Conservation (phyloP, 2,113 vertebrate genomes). For the Labeo rohita region DNA sequence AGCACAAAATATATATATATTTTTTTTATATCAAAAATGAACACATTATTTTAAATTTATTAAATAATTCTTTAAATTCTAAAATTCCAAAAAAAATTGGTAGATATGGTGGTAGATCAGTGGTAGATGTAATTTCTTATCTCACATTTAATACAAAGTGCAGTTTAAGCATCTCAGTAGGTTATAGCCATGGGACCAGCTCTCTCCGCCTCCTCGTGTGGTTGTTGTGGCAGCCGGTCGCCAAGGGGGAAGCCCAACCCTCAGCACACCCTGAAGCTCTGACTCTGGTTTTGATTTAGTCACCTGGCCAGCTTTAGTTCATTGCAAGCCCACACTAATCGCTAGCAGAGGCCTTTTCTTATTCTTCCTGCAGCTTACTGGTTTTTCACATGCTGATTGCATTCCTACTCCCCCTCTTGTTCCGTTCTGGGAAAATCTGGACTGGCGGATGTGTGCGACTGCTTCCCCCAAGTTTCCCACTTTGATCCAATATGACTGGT, state of each 20-base stretch:
- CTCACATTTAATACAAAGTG: neutral
- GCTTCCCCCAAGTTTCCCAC: constrained; percentile 54
- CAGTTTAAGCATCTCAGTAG: neutral
- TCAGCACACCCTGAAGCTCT: constrained; percentile 37
- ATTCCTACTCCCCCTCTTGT: constrained; percentile 34
- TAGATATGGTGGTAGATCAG: no score
- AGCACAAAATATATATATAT: no score
- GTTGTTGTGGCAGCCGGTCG: constrained; percentile 16
- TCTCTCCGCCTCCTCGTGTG: neutral
- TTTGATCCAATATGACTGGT: constrained; percentile 45
- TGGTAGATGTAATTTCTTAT: neutral
- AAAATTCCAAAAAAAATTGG: no score
- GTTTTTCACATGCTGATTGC: constrained; percentile 43
- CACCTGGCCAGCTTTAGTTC: constrained; percentile 33
- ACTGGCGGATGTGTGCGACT: constrained; percentile 23
- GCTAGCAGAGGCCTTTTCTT: constrained; percentile 38
- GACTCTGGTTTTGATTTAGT: constrained; percentile 53
- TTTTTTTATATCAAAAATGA: no score
- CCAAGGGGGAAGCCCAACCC: constrained; percentile 9
- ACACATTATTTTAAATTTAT: no score
- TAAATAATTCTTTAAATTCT: no score
- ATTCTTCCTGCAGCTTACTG: constrained; percentile 17
- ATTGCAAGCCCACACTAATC: constrained; percentile 56
- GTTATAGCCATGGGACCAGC: neutral
- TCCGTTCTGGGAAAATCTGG: constrained; percentile 28